phyloP scores from a whole-genome alignment of 2,797 vertebrate species.

The Phalanger gymnotis region DNA sequence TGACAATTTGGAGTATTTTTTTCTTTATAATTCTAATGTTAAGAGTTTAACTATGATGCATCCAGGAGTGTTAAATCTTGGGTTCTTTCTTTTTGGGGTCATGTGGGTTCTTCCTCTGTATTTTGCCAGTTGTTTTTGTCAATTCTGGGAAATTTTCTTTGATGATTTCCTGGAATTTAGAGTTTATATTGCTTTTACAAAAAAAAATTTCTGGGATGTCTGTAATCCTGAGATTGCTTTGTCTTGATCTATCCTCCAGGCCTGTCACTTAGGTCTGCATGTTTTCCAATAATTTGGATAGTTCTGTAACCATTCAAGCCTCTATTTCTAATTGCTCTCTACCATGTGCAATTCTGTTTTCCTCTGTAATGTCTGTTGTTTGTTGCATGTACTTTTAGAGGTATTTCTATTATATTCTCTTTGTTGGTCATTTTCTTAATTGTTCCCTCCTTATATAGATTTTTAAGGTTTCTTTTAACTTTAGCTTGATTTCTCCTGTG shows the following conservation, averaged over 20 bases:
- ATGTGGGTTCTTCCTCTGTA: neutral
- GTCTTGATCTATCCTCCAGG: slow-evolving; percentile 1
- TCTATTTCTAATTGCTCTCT: neutral
- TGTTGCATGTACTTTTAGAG: neutral
- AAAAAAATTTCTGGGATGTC: neutral
- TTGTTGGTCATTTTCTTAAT: neutral
- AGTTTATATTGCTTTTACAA: neutral
- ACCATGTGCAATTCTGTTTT: neutral
- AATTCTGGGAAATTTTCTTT: slow-evolving; percentile 3
- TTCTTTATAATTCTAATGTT: neutral
- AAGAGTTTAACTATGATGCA: neutral
- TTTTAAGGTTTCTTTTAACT: neutral
- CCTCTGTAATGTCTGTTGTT: neutral
- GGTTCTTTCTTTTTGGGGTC: neutral
- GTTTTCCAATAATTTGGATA: neutral
- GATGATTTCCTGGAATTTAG: slow-evolving; percentile 1
- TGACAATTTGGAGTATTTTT: neutral
- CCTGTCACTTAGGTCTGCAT: neutral
- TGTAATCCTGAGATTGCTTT: neutral
- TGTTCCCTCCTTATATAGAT: neutral
- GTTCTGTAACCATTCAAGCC: neutral
- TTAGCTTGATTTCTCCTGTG: neutral
- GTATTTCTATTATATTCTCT: neutral
- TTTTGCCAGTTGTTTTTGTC: slow-evolving; percentile 2
- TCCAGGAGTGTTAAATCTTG: slow-evolving; percentile 4